phyloP scores from a whole-genome alignment of 2,113 vertebrate species.

The Jacana jacana region DNA sequence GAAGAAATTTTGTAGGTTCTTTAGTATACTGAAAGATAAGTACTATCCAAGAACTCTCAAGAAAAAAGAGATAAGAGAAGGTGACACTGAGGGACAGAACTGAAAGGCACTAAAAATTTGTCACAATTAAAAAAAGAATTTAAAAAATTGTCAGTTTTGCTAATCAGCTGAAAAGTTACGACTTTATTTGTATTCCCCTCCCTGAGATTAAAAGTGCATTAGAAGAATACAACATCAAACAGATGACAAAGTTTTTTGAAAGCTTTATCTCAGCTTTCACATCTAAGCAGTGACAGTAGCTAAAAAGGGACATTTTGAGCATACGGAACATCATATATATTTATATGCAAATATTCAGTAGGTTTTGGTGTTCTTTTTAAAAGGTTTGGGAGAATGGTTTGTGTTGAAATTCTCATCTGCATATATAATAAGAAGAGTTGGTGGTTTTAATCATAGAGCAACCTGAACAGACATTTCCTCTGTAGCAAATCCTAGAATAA shows the following conservation, averaged over 20 bases:
- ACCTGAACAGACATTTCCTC: background rate
- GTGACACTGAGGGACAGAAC: background rate
- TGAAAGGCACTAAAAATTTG: background rate
- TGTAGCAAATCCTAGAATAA: background rate
- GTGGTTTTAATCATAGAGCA: background rate
- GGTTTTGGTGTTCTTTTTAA: background rate
- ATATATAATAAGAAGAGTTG: background rate
- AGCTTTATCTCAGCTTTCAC: background rate
- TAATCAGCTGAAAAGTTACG: background rate
- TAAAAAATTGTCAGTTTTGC: background rate
- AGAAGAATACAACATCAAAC: background rate
- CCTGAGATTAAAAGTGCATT: background rate
- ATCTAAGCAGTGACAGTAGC: background rate
- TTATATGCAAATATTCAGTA: background rate
- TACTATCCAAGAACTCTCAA: background rate
- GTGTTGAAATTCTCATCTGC: background rate
- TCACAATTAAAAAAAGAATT: background rate
- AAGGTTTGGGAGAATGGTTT: background rate
- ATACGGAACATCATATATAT: background rate
- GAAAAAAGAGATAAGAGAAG: background rate
- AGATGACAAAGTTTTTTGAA: background rate
- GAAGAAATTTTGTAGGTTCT: background rate
- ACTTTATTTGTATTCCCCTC: background rate
- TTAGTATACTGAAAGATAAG: background rate
- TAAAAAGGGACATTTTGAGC: background rate